Evolutionary conservation across 1,140 invertebrate genomes (phyloP), one percentile per base, ranked within the genome.

Genomic region (Drosophila suzukii): DNA sequence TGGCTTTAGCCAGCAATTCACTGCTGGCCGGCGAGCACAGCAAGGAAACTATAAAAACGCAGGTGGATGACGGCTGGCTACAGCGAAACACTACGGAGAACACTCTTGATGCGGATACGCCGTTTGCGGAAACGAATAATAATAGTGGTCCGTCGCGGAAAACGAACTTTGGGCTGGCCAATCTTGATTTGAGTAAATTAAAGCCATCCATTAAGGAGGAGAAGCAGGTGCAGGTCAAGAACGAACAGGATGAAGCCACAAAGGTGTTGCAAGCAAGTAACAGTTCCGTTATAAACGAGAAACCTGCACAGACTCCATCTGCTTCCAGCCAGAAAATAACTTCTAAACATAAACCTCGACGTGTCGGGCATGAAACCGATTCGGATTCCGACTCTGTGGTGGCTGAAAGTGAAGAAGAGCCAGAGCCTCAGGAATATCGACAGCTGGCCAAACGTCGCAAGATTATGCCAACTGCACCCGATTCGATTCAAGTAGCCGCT

Each of bases 361-460:
- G 20, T 54, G 20, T 27, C n/a, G 63, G 49, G 47, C 49, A 53
- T 17, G 34, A 34, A 12, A 15, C 20, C 2, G 66, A 78, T 12
- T 70, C 77, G 3, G 86, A 92, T 56, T 92, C 90, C 0, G 92
- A 92, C 66, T 85, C 86, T 4, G 72, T 92, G 30, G 90, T 92
- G 30, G 90, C 77, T 2, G 86, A 92, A 53, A 92, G 89, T 47
- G 91, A 88, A 11, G 83, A 91, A 20, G 91, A 92, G 50, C 53
- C 63, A 6, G 78, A 90, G 15, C 61, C 70, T 10, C 59, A 81
- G 12, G 83, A 91, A 27, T 80, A 83, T 41, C 63, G 86, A 1
- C 91, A 90, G 12, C 72, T 91, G 30, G 78, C 78, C 13, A 92
- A 92, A 60, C 72, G 91, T 0, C 86, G 91, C 1, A 59, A 72